phyloP scores from a whole-genome alignment of 2,888 invertebrate genomes.

The Polia nebulosa region DNA sequence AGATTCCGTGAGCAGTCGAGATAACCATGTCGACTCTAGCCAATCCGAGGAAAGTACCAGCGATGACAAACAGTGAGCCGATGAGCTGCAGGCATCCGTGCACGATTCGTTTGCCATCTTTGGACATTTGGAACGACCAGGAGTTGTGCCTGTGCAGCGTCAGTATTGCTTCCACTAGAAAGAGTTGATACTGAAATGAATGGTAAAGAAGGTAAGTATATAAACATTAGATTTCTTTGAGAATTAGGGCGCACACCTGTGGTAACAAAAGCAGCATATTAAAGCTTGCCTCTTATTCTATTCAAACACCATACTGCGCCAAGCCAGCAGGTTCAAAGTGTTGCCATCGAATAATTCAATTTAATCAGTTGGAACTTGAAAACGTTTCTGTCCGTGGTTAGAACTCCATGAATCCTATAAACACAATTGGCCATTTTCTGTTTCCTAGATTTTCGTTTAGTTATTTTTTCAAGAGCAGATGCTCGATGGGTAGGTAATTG shows the following conservation, averaged over 20 bases:
- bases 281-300: neutral
- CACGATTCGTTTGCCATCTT: constrained; percentile 83
- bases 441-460: neutral
- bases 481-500: neutral
- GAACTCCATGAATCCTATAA: neutral
- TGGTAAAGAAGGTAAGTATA: neutral
- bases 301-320: neutral
- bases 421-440: neutral
- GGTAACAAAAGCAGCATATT: neutral
- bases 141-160: constrained; percentile 88
- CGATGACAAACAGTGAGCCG: constrained; percentile 87
- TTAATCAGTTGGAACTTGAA: neutral
- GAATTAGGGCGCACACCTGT: neutral
- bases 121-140: constrained; percentile 86
- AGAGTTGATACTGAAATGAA: constrained; percentile 87
- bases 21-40: constrained; percentile 80
- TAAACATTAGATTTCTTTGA: neutral
- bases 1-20: constrained; percentile 85
- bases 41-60: constrained; percentile 87
- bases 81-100: constrained; percentile 90
- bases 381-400: neutral
- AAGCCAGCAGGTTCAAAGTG: neutral
- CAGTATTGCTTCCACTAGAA: constrained; percentile 87
- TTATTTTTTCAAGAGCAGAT: neutral
- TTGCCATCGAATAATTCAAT: neutral